Conservation (phyloP, 1,140 invertebrate species). For the Drosophila arawakana region DNA sequence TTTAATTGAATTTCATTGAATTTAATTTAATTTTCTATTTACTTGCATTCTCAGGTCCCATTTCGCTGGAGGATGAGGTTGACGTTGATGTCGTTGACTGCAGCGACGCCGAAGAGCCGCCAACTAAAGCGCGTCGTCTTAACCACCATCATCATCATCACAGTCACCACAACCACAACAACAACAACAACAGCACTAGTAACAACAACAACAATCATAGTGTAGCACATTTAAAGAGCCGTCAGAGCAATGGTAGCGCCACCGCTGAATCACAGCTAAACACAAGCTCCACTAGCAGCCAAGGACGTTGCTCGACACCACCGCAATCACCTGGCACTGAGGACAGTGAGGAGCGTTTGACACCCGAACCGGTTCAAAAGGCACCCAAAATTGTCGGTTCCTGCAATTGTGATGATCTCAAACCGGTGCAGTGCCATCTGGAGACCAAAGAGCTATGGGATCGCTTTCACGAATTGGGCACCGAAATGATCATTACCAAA, state of each 20-base stretch:
- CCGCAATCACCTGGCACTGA: slow-evolving; percentile 80
- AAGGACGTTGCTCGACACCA: slow-evolving; percentile 81
- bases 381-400: slow-evolving; percentile 86
- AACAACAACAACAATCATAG: slow-evolving; percentile 54
- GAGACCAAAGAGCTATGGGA: slow-evolving; percentile 98
- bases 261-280: slow-evolving; percentile 64
- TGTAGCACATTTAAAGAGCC: slow-evolving; percentile 65
- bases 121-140: slow-evolving; percentile 73
- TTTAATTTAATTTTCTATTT: slow-evolving; percentile 42
- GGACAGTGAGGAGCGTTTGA: slow-evolving; percentile 80
- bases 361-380: slow-evolving; percentile 83
- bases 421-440: slow-evolving; percentile 93
- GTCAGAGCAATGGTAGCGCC: slow-evolving; percentile 50
- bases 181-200: slow-evolving; percentile 50
- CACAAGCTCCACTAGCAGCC: slow-evolving; percentile 79
- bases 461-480: slow-evolving; percentile 97
- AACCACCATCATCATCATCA: slow-evolving; percentile 68
- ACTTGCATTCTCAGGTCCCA: slow-evolving; percentile 77
- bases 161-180: slow-evolving; percentile 34
- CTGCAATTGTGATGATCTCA: slow-evolving; percentile 93
- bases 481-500: slow-evolving; percentile 99
- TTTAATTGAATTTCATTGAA: slow-evolving; percentile 8
- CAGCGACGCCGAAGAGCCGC: slow-evolving; percentile 84
- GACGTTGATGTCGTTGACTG: slow-evolving; percentile 86
- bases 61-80: slow-evolving; percentile 85